A percentile compares a stretch with the other conserved stretches of the same genome.
These are phyloP conservation scores for Euzetes globulus DNA, from an alignment of 2,888 invertebrate species.

Conservation along the genomic window DNA sequence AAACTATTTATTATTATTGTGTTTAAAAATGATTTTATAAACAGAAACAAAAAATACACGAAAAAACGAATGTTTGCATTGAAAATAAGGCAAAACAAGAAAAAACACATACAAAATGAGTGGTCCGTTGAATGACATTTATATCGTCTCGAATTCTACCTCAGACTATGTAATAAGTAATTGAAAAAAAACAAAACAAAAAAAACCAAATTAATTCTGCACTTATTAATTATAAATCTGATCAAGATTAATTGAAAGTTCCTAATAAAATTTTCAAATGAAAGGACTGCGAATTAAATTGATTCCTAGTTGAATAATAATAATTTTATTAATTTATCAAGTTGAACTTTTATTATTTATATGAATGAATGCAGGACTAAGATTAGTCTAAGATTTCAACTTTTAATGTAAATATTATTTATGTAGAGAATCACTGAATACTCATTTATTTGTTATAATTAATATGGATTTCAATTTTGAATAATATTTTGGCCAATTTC, in stretches of 20 bases:
- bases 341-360: constrained; percentile 1
- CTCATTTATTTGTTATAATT: no score
- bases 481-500: no score
- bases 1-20: constrained; percentile 6
- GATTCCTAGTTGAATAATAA: constrained; percentile 28
- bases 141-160: constrained; percentile 16
- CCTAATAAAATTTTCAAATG: constrained; percentile 25
- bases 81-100: background rate
- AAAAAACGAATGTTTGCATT: background rate
- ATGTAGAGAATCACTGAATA: no score
- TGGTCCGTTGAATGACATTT: constrained; percentile 19
- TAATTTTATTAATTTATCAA: background rate
- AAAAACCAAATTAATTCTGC: constrained; percentile 15
- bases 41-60: background rate
- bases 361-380: background rate
- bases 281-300: constrained; percentile 18
- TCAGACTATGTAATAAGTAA: constrained; percentile 23
- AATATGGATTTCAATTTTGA: no score
- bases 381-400: no score
- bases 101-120: background rate
- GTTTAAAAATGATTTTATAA: constrained; percentile 16
- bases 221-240: constrained; percentile 14
- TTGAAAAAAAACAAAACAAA: background rate
- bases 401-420: no score
- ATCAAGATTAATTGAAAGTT: constrained; percentile 19